Evolutionary conservation across 2,113 vertebrate species (phyloP).

Genomic region (Laticauda colubrina): DNA sequence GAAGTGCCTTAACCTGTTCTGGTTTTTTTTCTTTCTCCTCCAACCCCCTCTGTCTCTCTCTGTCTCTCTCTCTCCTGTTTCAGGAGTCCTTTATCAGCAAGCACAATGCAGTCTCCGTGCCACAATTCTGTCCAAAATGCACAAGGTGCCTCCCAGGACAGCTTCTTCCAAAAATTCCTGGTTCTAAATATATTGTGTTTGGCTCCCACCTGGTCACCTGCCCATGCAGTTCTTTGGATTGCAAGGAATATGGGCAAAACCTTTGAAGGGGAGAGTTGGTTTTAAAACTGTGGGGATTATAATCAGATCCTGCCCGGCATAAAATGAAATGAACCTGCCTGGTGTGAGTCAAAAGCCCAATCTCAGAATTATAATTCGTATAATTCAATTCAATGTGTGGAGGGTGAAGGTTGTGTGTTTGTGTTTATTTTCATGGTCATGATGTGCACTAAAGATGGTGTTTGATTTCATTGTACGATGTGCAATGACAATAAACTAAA

Average conservation of each 20-base stretch:
- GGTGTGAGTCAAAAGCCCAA: neutral
- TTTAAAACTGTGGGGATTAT: neutral
- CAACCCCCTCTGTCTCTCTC: neutral
- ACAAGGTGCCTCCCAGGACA: neutral
- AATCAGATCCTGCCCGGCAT: neutral
- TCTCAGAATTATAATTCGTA: neutral
- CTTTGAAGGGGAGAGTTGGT: neutral
- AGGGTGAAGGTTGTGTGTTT: too few species aligned
- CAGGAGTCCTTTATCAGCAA: neutral
- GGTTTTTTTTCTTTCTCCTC: neutral
- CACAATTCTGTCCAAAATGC: neutral
- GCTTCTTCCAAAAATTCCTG: too few species aligned
- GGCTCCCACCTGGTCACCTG: fast-evolving
- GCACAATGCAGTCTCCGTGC: neutral
- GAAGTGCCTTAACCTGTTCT: constrained; percentile 58
- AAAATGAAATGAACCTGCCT: neutral
- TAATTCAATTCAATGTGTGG: too few species aligned
- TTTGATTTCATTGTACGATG: too few species aligned
- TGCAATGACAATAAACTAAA: too few species aligned
- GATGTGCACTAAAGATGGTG: too few species aligned
- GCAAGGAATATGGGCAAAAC: neutral
- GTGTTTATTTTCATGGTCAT: too few species aligned
- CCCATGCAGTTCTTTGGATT: fast-evolving
- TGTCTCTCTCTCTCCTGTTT: neutral
- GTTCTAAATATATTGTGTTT: too few species aligned